Percentiles rank a stretch among this genome's conserved stretches.
Conservation (phyloP, 2,888 invertebrate species). For the Frankliniella fusca region DNA sequence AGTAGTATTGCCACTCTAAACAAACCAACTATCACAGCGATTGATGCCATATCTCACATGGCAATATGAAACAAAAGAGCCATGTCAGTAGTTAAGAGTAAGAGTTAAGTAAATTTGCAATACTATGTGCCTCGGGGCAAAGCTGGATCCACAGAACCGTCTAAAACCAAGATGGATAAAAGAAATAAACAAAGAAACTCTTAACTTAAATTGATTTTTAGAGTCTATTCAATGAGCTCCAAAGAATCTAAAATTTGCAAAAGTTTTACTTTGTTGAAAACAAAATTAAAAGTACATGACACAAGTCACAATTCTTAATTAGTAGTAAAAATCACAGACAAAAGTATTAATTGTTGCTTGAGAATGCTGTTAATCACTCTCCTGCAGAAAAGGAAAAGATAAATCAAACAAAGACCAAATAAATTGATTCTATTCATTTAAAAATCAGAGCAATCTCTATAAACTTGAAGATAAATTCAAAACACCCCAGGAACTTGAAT, state of each 20-base stretch:
- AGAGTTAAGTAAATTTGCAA: constrained; percentile 24
- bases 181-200: not conserved
- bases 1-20: constrained; percentile 14
- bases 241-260: not conserved
- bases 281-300: not conserved
- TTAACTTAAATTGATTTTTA: not conserved
- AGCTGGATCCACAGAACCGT: not conserved
- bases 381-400: too few relatives aligned
- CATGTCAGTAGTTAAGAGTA: not conserved
- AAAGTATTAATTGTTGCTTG: constrained; percentile 4
- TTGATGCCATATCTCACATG: constrained; percentile 18
- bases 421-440: too few relatives aligned
- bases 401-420: too few relatives aligned
- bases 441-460: too few relatives aligned
- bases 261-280: not conserved
- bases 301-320: not conserved
- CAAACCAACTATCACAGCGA: constrained; percentile 21
- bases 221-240: constrained; percentile 11
- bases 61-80: constrained; percentile 15
- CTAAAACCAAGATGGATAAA: too few relatives aligned
- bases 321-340: constrained; percentile 12
- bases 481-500: too few relatives aligned
- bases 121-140: constrained; percentile 9
- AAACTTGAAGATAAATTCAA: too few relatives aligned
- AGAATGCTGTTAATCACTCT: not conserved